Conservation (phyloP, 2,113 vertebrate species). For the Sisor rabdophorus region DNA sequence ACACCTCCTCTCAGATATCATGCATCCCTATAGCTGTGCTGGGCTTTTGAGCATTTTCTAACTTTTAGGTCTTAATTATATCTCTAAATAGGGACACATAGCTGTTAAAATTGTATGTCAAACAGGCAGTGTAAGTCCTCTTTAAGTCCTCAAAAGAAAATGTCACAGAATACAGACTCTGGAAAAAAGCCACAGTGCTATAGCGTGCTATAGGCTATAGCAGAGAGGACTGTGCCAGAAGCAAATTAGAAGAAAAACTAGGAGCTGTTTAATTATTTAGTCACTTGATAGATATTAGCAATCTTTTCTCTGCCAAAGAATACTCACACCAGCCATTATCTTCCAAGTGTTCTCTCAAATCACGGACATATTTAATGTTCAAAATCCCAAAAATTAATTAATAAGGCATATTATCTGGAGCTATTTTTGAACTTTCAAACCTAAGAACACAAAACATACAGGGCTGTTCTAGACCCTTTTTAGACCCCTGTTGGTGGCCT, state of each 20-base stretch:
- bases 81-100: background rate
- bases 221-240: conserved; percentile 2
- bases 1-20: background rate
- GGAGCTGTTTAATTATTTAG: conserved; percentile 50
- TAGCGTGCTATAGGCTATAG: background rate
- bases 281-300: conserved; percentile 39
- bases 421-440: background rate
- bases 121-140: background rate
- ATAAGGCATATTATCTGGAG: background rate
- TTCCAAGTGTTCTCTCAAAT: background rate
- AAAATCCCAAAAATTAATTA: background rate
- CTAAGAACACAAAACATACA: too few species aligned
- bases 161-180: background rate
- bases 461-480: too few species aligned
- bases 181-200: background rate
- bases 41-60: background rate
- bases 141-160: background rate
- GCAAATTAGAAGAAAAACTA: conserved; percentile 33
- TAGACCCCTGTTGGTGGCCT: too few species aligned
- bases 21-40: background rate
- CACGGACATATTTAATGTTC: background rate
- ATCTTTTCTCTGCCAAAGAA: conserved; percentile 35
- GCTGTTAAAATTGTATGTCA: background rate
- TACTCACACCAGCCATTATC: conserved; percentile 21
- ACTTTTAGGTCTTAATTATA: background rate